These are phyloP conservation scores for Brienomyrus longianalis DNA, from an alignment of 2,113 vertebrate species.

Conservation along the genomic window DNA sequence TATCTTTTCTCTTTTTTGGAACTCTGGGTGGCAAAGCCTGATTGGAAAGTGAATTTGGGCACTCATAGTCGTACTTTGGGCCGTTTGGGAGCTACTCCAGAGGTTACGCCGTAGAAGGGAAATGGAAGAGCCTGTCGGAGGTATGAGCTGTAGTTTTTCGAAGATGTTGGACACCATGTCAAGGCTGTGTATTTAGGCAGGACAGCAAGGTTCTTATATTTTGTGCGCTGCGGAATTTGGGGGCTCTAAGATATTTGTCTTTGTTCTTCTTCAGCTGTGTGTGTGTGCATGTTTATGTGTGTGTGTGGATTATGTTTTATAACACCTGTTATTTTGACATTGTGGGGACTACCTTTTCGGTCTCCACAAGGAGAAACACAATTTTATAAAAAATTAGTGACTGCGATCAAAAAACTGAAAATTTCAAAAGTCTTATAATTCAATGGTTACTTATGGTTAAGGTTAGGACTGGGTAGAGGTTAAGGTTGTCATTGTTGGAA, in stretches of 20 bases:
- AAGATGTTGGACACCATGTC: constrained; percentile 56
- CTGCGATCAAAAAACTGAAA: neutral
- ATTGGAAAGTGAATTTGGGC: neutral
- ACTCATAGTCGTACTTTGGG: constrained; percentile 21
- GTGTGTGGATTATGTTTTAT: neutral
- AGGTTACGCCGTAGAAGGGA: constrained; percentile 31
- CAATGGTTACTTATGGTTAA: neutral
- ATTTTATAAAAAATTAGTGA: neutral
- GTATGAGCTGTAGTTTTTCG: constrained; percentile 46
- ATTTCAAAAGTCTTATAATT: neutral
- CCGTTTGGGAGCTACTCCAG: constrained; percentile 30
- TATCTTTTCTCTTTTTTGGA: neutral
- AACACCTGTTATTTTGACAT: neutral
- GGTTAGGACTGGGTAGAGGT: neutral
- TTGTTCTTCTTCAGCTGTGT: constrained; percentile 59
- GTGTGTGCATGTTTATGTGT: no score
- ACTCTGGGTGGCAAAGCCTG: neutral
- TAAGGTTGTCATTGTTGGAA: neutral
- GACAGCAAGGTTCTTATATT: constrained; percentile 39
- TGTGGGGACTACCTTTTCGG: neutral
- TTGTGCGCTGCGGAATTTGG: constrained; percentile 44
- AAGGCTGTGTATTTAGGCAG: constrained; percentile 55
- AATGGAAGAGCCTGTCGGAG: constrained; percentile 40
- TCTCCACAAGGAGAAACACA: neutral
- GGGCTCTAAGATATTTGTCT: constrained; percentile 58